phyloP scores from a whole-genome alignment of 1,140 invertebrate species.

The Trichoplusia ni region DNA sequence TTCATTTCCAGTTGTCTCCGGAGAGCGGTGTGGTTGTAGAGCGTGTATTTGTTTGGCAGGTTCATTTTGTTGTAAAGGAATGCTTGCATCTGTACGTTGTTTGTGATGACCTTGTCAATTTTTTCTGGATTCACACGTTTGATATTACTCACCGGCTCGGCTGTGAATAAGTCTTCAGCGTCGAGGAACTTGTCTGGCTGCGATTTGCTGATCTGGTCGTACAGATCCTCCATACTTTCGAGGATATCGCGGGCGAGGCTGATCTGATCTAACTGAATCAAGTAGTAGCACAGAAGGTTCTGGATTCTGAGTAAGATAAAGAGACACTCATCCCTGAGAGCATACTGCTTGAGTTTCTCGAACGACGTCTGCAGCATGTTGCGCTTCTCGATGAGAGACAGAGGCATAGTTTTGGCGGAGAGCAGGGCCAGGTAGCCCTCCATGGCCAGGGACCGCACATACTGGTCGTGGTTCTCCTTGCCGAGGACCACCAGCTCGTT shows the following conservation, averaged over 20 bases:
- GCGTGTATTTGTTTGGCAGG: conserved; percentile 77
- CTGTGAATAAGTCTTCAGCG: conserved; percentile 67
- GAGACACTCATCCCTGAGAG: conserved; percentile 59
- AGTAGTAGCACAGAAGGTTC: conserved; percentile 71
- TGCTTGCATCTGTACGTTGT: conserved; percentile 79
- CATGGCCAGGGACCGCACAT: conserved; percentile 65
- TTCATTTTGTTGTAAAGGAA: conserved; percentile 78
- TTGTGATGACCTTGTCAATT: conserved; percentile 77
- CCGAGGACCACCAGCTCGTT: conserved; percentile 59
- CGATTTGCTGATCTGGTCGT: conserved; percentile 61
- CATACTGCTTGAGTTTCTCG: conserved; percentile 62
- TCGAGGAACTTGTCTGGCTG: conserved; percentile 59
- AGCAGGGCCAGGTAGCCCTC: conserved; percentile 65
- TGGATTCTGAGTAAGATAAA: conserved; percentile 72
- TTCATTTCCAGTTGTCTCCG: conserved; percentile 83
- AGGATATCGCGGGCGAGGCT: conserved; percentile 58
- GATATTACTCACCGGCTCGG: conserved; percentile 50
- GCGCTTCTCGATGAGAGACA: conserved; percentile 59
- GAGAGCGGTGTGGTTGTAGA: conserved; percentile 84
- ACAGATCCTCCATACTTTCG: conserved; percentile 67
- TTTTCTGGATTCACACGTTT: conserved; percentile 68
- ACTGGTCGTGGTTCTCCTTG: conserved; percentile 60
- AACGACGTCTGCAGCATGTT: conserved; percentile 57
- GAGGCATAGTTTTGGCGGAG: conserved; percentile 61
- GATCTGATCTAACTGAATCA: conserved; percentile 65